Base-by-base conservation (phyloP, 2,888 invertebrate species). In the Fragum whitleyi region DNA sequence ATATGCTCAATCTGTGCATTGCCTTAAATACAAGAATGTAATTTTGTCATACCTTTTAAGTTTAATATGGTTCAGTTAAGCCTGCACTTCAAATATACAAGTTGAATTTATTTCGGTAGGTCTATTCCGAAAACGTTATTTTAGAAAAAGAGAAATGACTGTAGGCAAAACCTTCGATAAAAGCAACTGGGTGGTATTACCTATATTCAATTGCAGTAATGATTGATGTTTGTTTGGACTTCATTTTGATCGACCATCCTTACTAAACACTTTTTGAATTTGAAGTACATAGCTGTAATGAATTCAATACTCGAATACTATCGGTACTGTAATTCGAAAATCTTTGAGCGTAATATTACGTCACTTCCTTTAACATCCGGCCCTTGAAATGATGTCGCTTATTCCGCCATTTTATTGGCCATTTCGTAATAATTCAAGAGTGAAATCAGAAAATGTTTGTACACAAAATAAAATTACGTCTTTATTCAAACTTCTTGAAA, bases 261-360 rank as follows among this genome's bases (percentile, higher is more conserved):
- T 32, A 14, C 16, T 61, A 14, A 57, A 57, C 28, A 32, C 62
- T 32, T 62, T 61, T 28, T 14, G 16, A 21, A 65, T 42, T 26
- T 65, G 36, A 42, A 65, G 42, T 65, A 42, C 42, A 26, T 14
- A 9, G 65, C n/a, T 21, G 9, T 21, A 65, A 65, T 42, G 11
- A 39, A 65, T 65, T 65, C 21, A 36, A n/a, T 42, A 21, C 21
- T 21, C 21, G 65, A 65, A 23, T 65, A 65, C 65, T 36, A 23
- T 32, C 42, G 42, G 26, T 42, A 42, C 65, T 65, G 39, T 65
- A 21, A 65, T 65, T 65, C 42, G 23, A 3, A 47, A 47, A 47
- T 47, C 47, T 5, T 47, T 3, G 2, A 32, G 39, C 14, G 39
- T 21, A 42, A n/a, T 65, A 65, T 65, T 39, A 65, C 65, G 65